A percentile compares a stretch with the other conserved stretches of the same genome.
Evolutionary conservation across 2,888 invertebrate genomes (phyloP).

Genomic region (Oscheius sp.): DNA sequence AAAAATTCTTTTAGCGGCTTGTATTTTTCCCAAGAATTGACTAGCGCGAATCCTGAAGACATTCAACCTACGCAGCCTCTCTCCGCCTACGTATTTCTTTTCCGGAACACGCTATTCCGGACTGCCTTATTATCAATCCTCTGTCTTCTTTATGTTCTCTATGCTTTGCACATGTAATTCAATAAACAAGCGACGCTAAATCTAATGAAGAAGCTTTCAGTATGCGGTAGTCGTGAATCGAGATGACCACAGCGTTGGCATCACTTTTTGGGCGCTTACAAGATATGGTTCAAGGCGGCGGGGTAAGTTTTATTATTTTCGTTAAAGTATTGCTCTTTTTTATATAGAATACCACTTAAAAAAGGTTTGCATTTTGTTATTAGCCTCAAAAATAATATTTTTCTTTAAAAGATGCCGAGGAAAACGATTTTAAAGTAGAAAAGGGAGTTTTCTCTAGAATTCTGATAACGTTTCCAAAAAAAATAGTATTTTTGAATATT

Average conservation of each 20-base stretch:
- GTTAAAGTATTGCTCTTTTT: too few species aligned
- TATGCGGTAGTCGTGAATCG: slow-evolving; percentile 22
- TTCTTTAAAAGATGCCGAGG: background rate
- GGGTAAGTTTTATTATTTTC: slow-evolving; percentile 25
- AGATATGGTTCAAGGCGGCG: slow-evolving; percentile 34
- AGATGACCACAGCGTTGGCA: slow-evolving; percentile 34
- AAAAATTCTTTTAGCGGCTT: too few species aligned
- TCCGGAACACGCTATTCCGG: background rate
- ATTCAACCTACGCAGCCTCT: too few species aligned
- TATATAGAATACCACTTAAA: too few species aligned
- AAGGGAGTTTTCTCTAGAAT: too few species aligned
- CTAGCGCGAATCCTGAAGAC: too few species aligned
- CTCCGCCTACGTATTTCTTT: too few species aligned
- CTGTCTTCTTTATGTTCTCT: background rate
- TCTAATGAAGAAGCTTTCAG: slow-evolving; percentile 6
- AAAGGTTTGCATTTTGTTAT: too few species aligned
- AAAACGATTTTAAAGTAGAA: too few species aligned
- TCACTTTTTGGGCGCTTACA: slow-evolving; percentile 34
- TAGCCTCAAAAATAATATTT: background rate
- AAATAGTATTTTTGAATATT: too few species aligned
- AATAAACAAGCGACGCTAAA: background rate
- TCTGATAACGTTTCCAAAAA: too few species aligned
- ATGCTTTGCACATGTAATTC: background rate
- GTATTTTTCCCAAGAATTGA: too few species aligned
- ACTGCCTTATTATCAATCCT: background rate